Evolutionary conservation across 2,113 vertebrate genomes (phyloP).

Genomic region (Pollimyrus isidori): DNA sequence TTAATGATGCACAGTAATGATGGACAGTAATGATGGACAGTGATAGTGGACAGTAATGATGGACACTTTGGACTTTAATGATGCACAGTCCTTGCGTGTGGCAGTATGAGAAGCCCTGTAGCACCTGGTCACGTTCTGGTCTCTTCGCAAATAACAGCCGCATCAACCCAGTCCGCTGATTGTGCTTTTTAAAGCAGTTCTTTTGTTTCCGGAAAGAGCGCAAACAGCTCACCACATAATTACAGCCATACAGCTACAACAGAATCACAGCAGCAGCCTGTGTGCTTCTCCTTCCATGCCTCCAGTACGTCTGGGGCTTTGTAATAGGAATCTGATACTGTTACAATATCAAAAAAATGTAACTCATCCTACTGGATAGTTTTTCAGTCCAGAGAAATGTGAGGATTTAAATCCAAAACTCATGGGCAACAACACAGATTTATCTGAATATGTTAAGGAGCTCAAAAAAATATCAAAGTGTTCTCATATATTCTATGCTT

Average conservation of each 20-base stretch:
- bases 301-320: not conserved
- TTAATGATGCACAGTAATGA: not conserved
- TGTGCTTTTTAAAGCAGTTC: not conserved
- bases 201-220: not conserved
- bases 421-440: not conserved
- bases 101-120: not conserved
- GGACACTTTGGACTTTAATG: not conserved
- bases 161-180: not conserved
- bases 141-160: not conserved
- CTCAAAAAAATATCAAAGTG: not conserved
- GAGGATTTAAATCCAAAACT: not conserved
- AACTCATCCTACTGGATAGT: not conserved
- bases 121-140: not conserved
- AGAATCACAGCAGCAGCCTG: not conserved
- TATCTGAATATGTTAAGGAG: not conserved
- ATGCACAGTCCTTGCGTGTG: not conserved
- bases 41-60: not conserved
- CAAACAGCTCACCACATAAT: not conserved
- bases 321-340: not conserved
- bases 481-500: not conserved
- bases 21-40: not conserved
- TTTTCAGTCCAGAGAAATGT: not conserved
- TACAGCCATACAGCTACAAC: not conserved
- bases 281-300: not conserved
- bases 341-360: not conserved